Evolutionary conservation across 2,888 invertebrate genomes (phyloP).

Genomic region (Silvanus unidentatus): DNA sequence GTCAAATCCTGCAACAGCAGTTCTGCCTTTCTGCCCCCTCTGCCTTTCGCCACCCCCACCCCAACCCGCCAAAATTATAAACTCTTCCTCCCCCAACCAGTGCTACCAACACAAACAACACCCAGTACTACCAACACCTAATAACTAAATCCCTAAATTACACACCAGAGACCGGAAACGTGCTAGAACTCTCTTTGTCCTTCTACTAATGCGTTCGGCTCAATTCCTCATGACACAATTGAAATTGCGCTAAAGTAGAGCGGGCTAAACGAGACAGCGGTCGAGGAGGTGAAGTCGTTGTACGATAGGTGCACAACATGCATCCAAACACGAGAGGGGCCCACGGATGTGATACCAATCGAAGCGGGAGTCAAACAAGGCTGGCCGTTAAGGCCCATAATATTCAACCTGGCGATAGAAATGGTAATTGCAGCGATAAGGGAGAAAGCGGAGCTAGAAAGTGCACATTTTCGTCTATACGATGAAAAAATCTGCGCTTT

Average conservation of each 20-base stretch:
- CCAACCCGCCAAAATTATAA: too few species aligned
- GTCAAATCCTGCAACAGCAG: too few species aligned
- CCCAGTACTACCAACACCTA: too few species aligned
- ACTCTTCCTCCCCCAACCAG: too few species aligned
- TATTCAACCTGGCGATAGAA: constrained; percentile 33
- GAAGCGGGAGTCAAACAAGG: constrained; percentile 37
- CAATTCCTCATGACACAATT: constrained; percentile 32
- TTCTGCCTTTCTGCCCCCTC: too few species aligned
- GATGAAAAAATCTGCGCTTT: constrained; percentile 5
- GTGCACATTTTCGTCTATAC: not conserved
- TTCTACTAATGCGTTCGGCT: constrained; percentile 40
- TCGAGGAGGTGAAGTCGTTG: constrained; percentile 13
- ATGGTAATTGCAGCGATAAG: constrained; percentile 10
- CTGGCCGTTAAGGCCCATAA: constrained; percentile 32
- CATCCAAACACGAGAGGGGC: not conserved
- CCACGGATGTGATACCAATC: constrained; percentile 7
- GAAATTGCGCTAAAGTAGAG: constrained; percentile 1
- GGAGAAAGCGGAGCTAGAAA: not conserved
- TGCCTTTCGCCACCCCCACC: too few species aligned
- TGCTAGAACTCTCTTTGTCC: too few species aligned
- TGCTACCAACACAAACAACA: too few species aligned
- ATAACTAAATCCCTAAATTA: too few species aligned
- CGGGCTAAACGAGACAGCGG: constrained; percentile 1
- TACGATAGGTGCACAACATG: constrained; percentile 10
- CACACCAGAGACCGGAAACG: too few species aligned